Percentiles rank a stretch among this genome's conserved stretches.
phyloP scores from a whole-genome alignment of 2,113 vertebrate genomes.

The Capricornis sumatraensis region DNA sequence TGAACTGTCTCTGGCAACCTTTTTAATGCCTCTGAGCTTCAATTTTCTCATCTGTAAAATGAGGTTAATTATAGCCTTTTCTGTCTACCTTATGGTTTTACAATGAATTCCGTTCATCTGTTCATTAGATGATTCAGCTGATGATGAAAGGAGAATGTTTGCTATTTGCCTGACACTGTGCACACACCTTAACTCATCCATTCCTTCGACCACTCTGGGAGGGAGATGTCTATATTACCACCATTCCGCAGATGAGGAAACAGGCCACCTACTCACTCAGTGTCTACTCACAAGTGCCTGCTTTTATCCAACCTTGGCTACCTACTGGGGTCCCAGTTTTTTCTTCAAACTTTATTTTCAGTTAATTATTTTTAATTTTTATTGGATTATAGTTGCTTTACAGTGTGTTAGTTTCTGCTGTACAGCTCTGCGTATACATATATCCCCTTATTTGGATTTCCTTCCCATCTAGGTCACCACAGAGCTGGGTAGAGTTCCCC shows the following conservation, averaged over 20 bases:
- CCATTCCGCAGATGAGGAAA: neutral
- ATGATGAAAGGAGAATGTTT: neutral
- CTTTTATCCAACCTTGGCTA: neutral
- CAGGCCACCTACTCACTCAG: neutral
- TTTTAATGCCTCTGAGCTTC: neutral
- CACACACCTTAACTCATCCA: neutral
- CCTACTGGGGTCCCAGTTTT: neutral
- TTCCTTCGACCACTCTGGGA: neutral
- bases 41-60: neutral
- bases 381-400: neutral
- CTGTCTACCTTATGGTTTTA: neutral
- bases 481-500: neutral
- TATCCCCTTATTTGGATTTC: neutral
- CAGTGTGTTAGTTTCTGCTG: neutral
- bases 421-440: neutral
- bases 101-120: neutral
- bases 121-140: neutral
- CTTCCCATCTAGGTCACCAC: neutral
- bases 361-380: neutral
- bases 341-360: neutral
- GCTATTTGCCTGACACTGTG: rapidly evolving
- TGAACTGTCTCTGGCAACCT: neutral
- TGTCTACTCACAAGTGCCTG: neutral
- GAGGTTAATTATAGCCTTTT: neutral
- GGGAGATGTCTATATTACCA: neutral